Base-by-base conservation (phyloP, 2,797 vertebrate genomes). In the Melanotaenia parkinsoni region DNA sequence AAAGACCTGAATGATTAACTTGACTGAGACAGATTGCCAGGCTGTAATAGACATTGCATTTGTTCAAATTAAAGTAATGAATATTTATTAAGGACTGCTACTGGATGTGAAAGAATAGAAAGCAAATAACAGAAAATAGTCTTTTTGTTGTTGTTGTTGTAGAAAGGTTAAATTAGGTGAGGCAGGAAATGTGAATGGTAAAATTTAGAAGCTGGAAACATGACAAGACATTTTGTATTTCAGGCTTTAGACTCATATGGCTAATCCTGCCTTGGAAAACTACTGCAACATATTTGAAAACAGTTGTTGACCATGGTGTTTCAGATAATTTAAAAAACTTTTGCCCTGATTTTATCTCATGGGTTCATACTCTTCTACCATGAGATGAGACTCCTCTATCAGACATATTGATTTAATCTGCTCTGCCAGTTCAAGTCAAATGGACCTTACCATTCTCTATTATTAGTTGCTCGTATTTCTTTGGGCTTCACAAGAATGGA, bases 381-480 rank as follows among this genome's bases (percentile, higher is more conserved):
- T 69, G 71, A 77, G 77, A 60, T 76, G 74, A 75, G 78, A 77
- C 74, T 86, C 68, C 60, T 78, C 79, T 84, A 86, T 87, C 86
- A 68, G 66, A 67, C 47, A 50, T 85, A 92, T 90, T 80, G 89
- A 92, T 86, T 66, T 92, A 86, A 89, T 82, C 65, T 77, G 72
- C 71, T 81, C 85, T 74, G 72, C 86, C 87, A 90, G 88, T 38
- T 92, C 86, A 85, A 65, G 81, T 72, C 18, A 51, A 86, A 80
- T 50, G 71, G 76, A 80, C 67, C 67, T 33, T 66, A 74, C 72
- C 86, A 85, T 93, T 92, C 76, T 77, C 92, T 94, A 85, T 92
- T 86, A 91, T 93, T 89, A 91, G 77, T 70, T 43, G 67, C 73
- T 74, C 67, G 63, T 77, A 71, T 90, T 84, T 87, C 80, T 87